Evolutionary conservation across 2,888 invertebrate genomes (phyloP), one percentile per base, ranked within the genome.

Genomic region (Limulus polyphemus): DNA sequence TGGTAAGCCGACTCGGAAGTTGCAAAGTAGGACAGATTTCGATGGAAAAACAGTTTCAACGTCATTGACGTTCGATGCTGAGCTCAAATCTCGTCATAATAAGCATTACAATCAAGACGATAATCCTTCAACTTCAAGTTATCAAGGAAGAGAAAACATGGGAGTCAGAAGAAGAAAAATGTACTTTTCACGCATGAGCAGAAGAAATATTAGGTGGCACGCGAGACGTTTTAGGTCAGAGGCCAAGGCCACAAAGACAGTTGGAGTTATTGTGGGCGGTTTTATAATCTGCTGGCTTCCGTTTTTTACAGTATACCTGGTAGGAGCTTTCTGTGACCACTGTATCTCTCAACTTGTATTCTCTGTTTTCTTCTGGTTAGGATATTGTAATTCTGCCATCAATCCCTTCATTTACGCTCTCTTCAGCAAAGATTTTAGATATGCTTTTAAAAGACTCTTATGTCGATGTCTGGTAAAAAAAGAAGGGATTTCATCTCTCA

Each of bases 241-340:
- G 76, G 94, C 94, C 0, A 95, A 95, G 79, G 95, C 95, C 0
- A 94, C 95, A 2, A 95, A 95, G 77, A 95, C 95, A 0, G 80
- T 97, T 59, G 95, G 92, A 65, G 94, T 98, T 69, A 97, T 98
- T 68, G 95, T 98, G 5, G 97, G 97, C 1, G 90, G 93, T 56
- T 98, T 98, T 79, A 92, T 95, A 61, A 83, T 89, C 73, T 98
- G 97, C 77, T 98, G 97, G 97, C 81, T 93, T 62, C 95, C 95
- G 0, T 97, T 97, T 80, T 94, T 97, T 80, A 91, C 92, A 56
- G 89, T 93, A 79, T 95, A 95, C 77, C 82, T 94, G 57, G 83
- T 93, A 61, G 82, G 90, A 12, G 93, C 92, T 0, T 94, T 90
- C 75, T 91, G 90, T 75, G 63, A 66, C 13, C 82, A 86, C 65